Conservation (phyloP, 1,140 invertebrate species). For the Harpegnathos saltator region DNA sequence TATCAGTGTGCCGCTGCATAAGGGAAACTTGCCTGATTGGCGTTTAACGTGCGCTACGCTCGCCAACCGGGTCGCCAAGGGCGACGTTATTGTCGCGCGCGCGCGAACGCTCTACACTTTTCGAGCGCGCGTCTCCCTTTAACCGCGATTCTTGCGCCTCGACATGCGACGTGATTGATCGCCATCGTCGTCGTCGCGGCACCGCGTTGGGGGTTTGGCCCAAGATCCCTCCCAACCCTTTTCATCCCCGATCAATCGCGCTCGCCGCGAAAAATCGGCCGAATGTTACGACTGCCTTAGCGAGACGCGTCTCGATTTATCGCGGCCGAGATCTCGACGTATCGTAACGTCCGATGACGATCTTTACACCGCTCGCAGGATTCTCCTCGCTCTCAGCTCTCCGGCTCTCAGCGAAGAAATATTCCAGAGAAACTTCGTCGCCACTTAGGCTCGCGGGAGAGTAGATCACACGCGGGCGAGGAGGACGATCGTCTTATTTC, state of each 20-base stretch:
- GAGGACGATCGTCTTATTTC: background rate
- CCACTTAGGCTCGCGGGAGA: background rate
- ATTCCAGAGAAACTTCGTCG: background rate
- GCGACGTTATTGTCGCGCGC: constrained; percentile 18
- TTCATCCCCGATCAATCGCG: no score
- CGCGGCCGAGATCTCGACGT: no score
- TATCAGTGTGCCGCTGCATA: constrained; percentile 52
- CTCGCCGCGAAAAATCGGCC: no score
- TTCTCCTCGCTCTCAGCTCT: no score
- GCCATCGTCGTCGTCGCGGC: background rate
- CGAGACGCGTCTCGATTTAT: no score
- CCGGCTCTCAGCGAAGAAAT: background rate
- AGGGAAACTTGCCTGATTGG: constrained; percentile 61
- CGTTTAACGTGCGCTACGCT: constrained; percentile 46
- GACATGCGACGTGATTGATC: background rate
- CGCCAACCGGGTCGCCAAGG: constrained; percentile 36
- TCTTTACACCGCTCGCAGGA: no score
- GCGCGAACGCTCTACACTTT: constrained; percentile 41
- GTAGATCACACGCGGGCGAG: background rate
- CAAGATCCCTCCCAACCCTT: no score
- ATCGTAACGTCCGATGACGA: no score
- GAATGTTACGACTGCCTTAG: no score
- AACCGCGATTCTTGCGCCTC: background rate
- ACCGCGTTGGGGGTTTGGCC: no score
- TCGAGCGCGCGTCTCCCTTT: background rate